phyloP scores from a whole-genome alignment of 2,113 vertebrate species.

The Epinephelus fuscoguttatus region DNA sequence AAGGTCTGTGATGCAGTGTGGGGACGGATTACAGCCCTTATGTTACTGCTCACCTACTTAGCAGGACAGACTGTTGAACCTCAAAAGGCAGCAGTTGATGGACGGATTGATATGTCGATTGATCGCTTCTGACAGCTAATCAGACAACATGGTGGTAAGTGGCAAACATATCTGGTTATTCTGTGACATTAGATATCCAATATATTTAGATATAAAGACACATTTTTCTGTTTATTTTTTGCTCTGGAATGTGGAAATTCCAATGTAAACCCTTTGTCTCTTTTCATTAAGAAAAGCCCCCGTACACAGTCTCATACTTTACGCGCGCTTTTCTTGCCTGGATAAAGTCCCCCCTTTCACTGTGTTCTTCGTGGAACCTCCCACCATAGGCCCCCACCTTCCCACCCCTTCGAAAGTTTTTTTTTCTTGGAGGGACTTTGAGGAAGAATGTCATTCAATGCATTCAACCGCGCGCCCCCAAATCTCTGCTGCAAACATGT shows the following conservation, averaged over 20 bases:
- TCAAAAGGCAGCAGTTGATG: conserved; percentile 53
- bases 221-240: conserved; percentile 44
- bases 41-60: conserved; percentile 43
- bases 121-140: conserved; percentile 46
- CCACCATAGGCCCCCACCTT: conserved; percentile 40
- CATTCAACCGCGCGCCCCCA: conserved; percentile 89
- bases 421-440: conserved; percentile 82
- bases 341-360: conserved; percentile 69
- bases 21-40: conserved; percentile 56
- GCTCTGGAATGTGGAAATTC: conserved; percentile 72
- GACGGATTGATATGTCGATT: conserved; percentile 49
- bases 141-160: conserved; percentile 9
- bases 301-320: conserved; percentile 70
- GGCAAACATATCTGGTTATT: not conserved
- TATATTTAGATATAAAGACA: conserved; percentile 1
- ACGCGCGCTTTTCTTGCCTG: conserved; percentile 75
- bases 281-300: conserved; percentile 85
- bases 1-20: conserved; percentile 54
- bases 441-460: conserved; percentile 88
- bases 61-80: conserved; percentile 37
- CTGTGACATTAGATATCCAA: not conserved
- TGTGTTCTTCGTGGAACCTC: conserved; percentile 59
- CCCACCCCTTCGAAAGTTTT: conserved; percentile 53
- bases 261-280: conserved; percentile 42
- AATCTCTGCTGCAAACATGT: conserved; percentile 93